These are phyloP conservation scores for Hydropotes inermis DNA, from an alignment of 2,113 vertebrate species.

Conservation along the genomic window DNA sequence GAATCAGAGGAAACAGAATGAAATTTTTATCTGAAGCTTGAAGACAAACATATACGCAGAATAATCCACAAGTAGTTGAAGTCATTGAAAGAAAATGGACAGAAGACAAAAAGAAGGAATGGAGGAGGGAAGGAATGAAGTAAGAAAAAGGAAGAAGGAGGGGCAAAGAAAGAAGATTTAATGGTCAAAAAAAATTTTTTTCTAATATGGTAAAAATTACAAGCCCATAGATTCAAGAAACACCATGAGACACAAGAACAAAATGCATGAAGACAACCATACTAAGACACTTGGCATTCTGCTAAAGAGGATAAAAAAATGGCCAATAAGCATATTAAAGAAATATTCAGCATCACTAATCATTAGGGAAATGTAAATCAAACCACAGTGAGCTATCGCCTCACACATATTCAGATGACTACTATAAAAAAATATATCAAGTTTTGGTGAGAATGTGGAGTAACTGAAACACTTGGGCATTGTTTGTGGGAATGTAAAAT, in stretches of 20 bases:
- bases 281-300: not conserved
- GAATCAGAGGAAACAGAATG: not conserved
- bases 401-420: not conserved
- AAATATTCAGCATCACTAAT: not conserved
- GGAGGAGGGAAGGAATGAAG: too few relatives aligned
- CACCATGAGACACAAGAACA: not conserved
- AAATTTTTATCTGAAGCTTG: not conserved
- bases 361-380: not conserved
- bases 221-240: not conserved
- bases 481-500: not conserved
- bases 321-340: not conserved
- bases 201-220: not conserved
- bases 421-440: not conserved
- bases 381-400: not conserved
- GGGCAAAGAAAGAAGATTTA: fast-evolving
- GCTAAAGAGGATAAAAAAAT: not conserved
- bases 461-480: not conserved
- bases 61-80: not conserved
- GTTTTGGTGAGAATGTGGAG: not conserved
- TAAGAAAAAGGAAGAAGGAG: fast-evolving
- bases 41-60: not conserved
- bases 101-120: fast-evolving
- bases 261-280: not conserved
- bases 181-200: fast-evolving
- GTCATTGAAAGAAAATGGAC: not conserved